Conservation (phyloP, 1,140 invertebrate genomes). For the Listronotus bonariensis region DNA sequence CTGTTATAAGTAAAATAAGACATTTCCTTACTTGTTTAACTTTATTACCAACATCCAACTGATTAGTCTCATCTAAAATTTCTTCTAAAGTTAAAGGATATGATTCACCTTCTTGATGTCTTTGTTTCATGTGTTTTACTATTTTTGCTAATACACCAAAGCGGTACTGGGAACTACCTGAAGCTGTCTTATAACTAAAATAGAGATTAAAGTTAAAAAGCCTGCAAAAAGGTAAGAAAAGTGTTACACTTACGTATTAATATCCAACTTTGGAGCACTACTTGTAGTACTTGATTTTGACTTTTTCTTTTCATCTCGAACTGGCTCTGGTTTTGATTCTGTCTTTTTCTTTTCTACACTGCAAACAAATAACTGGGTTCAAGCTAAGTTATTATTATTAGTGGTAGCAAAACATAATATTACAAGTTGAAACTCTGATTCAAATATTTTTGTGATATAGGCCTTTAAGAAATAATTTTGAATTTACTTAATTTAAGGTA, state of each 20-base stretch:
- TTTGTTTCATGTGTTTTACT: conserved; percentile 93
- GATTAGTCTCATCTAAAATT: conserved; percentile 98
- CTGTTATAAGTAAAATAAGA: no score
- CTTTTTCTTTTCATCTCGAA: conserved; percentile 81
- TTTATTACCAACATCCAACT: conserved; percentile 89
- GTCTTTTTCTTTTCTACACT: conserved; percentile 84
- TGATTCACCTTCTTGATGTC: conserved; percentile 91
- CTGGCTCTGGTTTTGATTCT: conserved; percentile 64
- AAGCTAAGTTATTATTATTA: no score
- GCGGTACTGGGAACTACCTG: conserved; percentile 89
- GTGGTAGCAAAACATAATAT: no score
- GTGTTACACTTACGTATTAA: conserved; percentile 64
- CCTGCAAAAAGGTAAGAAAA: no score
- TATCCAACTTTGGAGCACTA: conserved; percentile 71
- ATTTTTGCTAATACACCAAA: conserved; percentile 97
- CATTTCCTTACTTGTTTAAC: conserved; percentile 77
- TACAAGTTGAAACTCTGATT: no score
- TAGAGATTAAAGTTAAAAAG: no score
- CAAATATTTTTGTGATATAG: no score
- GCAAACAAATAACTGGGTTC: no score
- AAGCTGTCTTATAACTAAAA: conserved; percentile 82
- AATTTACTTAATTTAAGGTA: no score
- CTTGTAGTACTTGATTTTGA: conserved; percentile 62
- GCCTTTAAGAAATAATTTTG: no score
- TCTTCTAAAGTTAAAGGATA: conserved; percentile 92